Conservation (phyloP, 2,888 invertebrate species). For the Epiperipatus broadwayi region DNA sequence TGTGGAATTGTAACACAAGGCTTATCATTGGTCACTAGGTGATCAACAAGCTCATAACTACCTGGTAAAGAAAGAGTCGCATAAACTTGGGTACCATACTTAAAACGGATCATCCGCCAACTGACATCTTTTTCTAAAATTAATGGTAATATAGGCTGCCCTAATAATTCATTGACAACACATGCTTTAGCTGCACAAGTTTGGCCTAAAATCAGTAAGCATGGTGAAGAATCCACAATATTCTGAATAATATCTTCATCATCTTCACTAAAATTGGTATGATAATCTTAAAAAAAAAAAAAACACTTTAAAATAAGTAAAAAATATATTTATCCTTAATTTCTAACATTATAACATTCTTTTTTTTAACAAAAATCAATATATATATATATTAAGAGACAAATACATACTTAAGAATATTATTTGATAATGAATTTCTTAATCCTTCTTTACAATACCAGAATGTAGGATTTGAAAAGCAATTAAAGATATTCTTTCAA, state of each 20-base stretch:
- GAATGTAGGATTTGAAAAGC: no score
- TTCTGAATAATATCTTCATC: conserved; percentile 26
- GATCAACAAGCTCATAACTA: conserved; percentile 42
- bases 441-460: no score
- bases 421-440: no score
- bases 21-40: conserved; percentile 43
- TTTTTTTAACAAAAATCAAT: no score
- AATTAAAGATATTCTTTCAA: no score
- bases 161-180: conserved; percentile 50
- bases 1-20: conserved; percentile 48
- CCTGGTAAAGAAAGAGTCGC: conserved; percentile 28
- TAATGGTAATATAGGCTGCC: conserved; percentile 42
- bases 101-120: conserved; percentile 44
- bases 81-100: conserved; percentile 25
- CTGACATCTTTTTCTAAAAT: conserved; percentile 30
- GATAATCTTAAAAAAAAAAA: conserved; percentile 24
- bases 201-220: conserved; percentile 52
- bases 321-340: no score
- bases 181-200: conserved; percentile 46
- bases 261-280: conserved; percentile 23
- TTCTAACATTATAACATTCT: no score
- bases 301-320: no score
- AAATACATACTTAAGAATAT: no score
- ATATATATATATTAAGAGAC: no score
- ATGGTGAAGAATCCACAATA: conserved; percentile 37